Conservation (phyloP, 2,888 invertebrate genomes). For the Dasypogon diadema region DNA sequence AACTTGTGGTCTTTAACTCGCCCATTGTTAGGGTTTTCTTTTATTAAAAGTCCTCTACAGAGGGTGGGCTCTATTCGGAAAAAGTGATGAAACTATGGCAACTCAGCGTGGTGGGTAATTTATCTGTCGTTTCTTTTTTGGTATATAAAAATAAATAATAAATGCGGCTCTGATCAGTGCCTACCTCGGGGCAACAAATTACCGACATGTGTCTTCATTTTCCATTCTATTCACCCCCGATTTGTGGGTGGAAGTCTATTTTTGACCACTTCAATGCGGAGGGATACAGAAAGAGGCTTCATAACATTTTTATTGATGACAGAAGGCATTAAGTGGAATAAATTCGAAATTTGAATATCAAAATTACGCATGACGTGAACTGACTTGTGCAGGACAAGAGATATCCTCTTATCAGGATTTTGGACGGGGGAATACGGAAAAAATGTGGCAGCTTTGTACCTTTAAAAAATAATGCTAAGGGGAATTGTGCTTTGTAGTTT, state of each 20-base stretch:
- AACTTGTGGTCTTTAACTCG: constrained; percentile 18
- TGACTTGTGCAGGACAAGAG: too few relatives aligned
- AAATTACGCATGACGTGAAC: too few relatives aligned
- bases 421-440: too few relatives aligned
- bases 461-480: too few relatives aligned
- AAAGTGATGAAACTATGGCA: constrained; percentile 16
- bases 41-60: constrained; percentile 33
- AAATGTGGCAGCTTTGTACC: too few relatives aligned
- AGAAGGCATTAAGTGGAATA: not conserved
- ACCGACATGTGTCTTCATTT: constrained; percentile 34
- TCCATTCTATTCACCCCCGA: not conserved
- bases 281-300: not conserved
- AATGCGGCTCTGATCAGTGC: constrained; percentile 23
- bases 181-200: constrained; percentile 15
- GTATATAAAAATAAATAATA: constrained; percentile 35
- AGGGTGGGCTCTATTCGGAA: not conserved
- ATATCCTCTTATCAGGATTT: too few relatives aligned
- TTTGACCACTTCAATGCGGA: not conserved
- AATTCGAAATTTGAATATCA: too few relatives aligned
- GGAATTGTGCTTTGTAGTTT: too few relatives aligned
- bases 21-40: constrained; percentile 15
- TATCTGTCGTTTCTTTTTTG: constrained; percentile 27
- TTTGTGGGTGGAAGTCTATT: constrained; percentile 5
- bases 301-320: not conserved
- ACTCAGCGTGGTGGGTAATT: constrained; percentile 23